phyloP scores from a whole-genome alignment of 2,113 vertebrate species.

The Saimiri boliviensis region DNA sequence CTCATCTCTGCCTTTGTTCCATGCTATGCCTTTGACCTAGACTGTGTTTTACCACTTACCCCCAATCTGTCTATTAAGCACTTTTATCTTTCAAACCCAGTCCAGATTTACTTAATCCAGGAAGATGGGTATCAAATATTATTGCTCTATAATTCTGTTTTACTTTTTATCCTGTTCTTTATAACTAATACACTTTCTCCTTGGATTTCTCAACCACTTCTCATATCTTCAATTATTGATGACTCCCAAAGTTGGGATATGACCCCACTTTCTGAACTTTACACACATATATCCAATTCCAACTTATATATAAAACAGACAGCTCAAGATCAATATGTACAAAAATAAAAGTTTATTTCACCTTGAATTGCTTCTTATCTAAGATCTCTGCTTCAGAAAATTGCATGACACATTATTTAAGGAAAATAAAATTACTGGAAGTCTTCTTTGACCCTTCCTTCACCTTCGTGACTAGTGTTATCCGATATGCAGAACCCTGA shows the following conservation, averaged over 20 bases:
- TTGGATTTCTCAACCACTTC: background rate
- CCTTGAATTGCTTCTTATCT: background rate
- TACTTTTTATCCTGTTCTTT: background rate
- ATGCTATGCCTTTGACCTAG: background rate
- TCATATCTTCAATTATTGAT: background rate
- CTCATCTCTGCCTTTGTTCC: background rate
- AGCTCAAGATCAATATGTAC: background rate
- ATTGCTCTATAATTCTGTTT: background rate
- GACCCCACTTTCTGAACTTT: background rate
- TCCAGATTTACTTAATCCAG: background rate
- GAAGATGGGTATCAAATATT: background rate
- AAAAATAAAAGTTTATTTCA: background rate
- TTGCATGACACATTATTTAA: background rate
- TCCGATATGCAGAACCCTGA: rapidly evolving
- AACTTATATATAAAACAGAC: background rate
- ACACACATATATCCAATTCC: background rate
- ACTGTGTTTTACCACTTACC: background rate
- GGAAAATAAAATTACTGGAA: background rate
- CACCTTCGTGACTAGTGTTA: background rate
- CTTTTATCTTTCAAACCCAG: background rate
- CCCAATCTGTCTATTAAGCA: background rate
- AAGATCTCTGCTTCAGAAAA: background rate
- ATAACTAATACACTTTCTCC: background rate
- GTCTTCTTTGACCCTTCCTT: background rate
- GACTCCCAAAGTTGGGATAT: background rate